Percentiles rank a stretch among this genome's conserved stretches.
These are phyloP conservation scores for Theocolax elegans DNA, from an alignment of 1,140 invertebrate species.

Conservation along the genomic window DNA sequence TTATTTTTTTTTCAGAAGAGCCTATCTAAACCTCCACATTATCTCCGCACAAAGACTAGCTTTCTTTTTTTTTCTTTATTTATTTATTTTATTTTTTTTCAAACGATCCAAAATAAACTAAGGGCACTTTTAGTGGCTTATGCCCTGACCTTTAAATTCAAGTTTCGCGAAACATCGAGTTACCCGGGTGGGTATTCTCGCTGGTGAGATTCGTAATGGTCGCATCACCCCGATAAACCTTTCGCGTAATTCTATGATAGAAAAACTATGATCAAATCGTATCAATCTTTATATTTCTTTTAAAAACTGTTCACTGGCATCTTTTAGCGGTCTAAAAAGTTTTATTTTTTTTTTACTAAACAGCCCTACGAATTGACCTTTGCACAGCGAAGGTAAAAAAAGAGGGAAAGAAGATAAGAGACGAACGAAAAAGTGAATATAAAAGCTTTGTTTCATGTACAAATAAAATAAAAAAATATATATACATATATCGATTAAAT, in stretches of 20 bases:
- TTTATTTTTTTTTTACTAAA: conserved; percentile 37
- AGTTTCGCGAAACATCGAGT: conserved; percentile 63
- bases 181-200: too few species aligned
- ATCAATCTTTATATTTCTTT: conserved; percentile 27
- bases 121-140: conserved; percentile 66
- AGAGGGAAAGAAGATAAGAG: too few species aligned
- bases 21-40: conserved; percentile 58
- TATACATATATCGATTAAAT: conserved; percentile 38
- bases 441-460: conserved; percentile 33
- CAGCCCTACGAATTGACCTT: conserved; percentile 42
- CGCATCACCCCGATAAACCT: conserved; percentile 20
- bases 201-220: too few species aligned
- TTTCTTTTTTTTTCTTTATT: conserved; percentile 45
- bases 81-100: too few species aligned
- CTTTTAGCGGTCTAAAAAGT: conserved; percentile 41
- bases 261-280: conserved; percentile 38
- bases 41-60: conserved; percentile 62
- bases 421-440: conserved; percentile 26
- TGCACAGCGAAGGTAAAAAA: conserved; percentile 33
- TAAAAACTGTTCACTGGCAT: conserved; percentile 42
- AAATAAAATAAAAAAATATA: conserved; percentile 40
- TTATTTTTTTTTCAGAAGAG: conserved; percentile 55
- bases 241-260: conserved; percentile 37
- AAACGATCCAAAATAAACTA: conserved; percentile 66
- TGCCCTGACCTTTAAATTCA: conserved; percentile 60